Base-by-base conservation (phyloP, 1,140 invertebrate genomes). In the Oryctes rhinoceros region DNA sequence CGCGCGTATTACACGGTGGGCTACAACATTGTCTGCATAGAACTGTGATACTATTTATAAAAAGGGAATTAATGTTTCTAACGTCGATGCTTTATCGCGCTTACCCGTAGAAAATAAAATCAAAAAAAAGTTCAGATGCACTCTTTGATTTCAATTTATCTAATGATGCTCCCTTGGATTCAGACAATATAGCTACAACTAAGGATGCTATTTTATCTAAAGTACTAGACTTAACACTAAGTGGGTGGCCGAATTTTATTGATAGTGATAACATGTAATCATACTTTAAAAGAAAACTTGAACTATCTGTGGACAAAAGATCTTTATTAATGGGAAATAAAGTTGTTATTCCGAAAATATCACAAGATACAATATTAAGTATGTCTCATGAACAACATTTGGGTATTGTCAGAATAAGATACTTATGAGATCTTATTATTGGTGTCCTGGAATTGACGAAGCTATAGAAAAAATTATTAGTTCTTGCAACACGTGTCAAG, bases 361-460 rank as follows among this genome's bases (percentile, higher is more conserved):
- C 83, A 67, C 53, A 48, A 81, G 59, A 71, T 5, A 44, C 80
- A 76, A 78, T 84, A 20, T 75, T 84, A 76, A 78, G 79, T 13
- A 71, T 83, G 35, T 78, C 84, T 71, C 84, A 85, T 77, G 78
- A 81, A 71, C 76, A 83, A 78, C 82, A 85, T 79, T 49, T 80
- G 30, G 83, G 84, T 1, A 82, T 84, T 13, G 81, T 84, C 35
- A 49, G 81, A 53, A 84, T 11, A 84, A 83, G 81, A 81, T 82
- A 80, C 65, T 83, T 10, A 79, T 80, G 11, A 76, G 83, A 24
- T 81, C 81, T 0, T 79, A 82, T 44, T 80, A 78, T 47, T 84
- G 83, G 80, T 85, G 84, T 82, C 81, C 84, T 47, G 65, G 74
- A 11, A 82, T 84, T 1, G 80, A 84, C 79, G 4, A 47, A 3